These are phyloP conservation scores for Chiloscyllium punctatum DNA, from an alignment of 2,797 vertebrate species.

Conservation along the genomic window DNA sequence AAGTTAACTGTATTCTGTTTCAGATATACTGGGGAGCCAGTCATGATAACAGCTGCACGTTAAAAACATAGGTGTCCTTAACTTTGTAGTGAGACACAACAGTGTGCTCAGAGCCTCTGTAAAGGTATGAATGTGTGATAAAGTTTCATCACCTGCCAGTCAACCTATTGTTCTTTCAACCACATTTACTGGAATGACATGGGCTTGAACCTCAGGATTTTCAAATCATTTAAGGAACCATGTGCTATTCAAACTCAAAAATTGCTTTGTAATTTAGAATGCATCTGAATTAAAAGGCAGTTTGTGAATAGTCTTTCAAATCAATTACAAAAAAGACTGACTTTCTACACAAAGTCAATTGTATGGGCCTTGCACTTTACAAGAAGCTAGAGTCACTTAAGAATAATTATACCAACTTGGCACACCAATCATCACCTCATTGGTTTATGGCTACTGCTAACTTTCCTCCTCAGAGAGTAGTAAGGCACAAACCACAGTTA, in stretches of 20 bases:
- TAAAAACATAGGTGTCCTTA: background rate
- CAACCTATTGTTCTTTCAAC: background rate
- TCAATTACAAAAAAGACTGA: slow-evolving; percentile 3
- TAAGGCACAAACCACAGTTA: background rate
- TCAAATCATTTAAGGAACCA: background rate
- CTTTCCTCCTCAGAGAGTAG: background rate
- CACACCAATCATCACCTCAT: slow-evolving; percentile 30
- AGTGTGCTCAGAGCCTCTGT: no score
- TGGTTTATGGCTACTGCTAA: slow-evolving; percentile 7
- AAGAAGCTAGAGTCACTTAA: slow-evolving; percentile 6
- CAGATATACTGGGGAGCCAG: background rate
- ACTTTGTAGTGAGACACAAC: background rate
- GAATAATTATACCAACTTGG: slow-evolving; percentile 6
- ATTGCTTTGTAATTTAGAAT: slow-evolving; percentile 28
- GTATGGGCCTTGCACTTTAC: background rate
- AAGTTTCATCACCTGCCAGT: background rate
- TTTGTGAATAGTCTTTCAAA: slow-evolving; percentile 28
- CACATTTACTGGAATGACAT: background rate
- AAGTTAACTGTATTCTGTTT: background rate
- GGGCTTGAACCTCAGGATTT: slow-evolving; percentile 9
- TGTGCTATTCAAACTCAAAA: background rate
- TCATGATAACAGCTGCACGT: background rate
- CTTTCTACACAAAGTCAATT: background rate
- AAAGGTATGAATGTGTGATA: background rate
- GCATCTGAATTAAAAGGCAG: slow-evolving; percentile 30